These are phyloP conservation scores for Zygaena filipendulae DNA, from an alignment of 2,888 invertebrate species.

Conservation along the genomic window DNA sequence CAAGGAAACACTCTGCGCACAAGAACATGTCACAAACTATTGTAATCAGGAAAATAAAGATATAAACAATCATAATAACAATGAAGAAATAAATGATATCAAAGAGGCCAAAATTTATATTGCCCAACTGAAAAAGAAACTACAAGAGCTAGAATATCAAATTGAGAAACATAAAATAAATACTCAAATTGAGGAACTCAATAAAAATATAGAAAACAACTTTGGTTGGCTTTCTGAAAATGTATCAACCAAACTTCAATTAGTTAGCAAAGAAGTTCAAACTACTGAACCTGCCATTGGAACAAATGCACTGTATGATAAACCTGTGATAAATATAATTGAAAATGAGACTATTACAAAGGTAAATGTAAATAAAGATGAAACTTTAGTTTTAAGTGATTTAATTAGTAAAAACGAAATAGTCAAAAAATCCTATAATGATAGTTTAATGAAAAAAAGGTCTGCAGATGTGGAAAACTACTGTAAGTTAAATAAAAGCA, in stretches of 20 bases:
- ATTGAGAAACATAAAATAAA: conserved; percentile 46
- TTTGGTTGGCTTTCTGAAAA: conserved; percentile 27
- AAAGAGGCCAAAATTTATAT: conserved; percentile 47
- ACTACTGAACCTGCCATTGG: conserved; percentile 31
- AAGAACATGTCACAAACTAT: conserved; percentile 26
- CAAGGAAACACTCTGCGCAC: conserved; percentile 27
- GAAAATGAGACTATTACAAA: conserved; percentile 43
- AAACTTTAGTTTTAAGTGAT: conserved; percentile 46
- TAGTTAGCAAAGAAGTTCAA: conserved; percentile 41
- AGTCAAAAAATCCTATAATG: conserved; percentile 27
- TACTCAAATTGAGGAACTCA: conserved; percentile 40
- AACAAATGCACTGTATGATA: conserved; percentile 34
- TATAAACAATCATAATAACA: conserved; percentile 38
- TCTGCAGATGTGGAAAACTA: conserved; percentile 63
- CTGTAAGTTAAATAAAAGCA: conserved; percentile 64
- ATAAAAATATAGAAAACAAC: conserved; percentile 39
- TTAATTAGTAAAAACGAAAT: conserved; percentile 36
- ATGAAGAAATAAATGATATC: conserved; percentile 48
- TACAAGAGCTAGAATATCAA: conserved; percentile 46
- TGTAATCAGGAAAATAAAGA: conserved; percentile 32
- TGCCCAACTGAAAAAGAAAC: conserved; percentile 39
- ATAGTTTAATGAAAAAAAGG: conserved; percentile 41
- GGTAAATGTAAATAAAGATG: conserved; percentile 49
- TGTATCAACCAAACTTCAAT: conserved; percentile 28
- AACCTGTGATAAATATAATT: conserved; percentile 56